These are phyloP conservation scores for Anguilla japonica DNA, from an alignment of 2,113 vertebrate genomes.

Conservation along the genomic window DNA sequence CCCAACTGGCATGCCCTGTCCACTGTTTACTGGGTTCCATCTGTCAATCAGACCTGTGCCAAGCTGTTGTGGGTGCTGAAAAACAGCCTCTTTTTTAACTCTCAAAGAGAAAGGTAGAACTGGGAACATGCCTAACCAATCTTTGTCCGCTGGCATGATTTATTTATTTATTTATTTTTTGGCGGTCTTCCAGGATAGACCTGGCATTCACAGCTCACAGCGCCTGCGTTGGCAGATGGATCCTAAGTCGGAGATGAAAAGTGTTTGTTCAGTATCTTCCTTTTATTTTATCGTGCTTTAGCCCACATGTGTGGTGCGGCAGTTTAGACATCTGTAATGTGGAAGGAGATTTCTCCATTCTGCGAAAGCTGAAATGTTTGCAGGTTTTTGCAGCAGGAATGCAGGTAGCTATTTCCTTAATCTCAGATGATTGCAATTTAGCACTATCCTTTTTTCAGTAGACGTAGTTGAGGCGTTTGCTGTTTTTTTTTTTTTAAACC, in stretches of 20 bases:
- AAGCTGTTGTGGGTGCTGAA: conserved; percentile 23
- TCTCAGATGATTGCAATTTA: not conserved
- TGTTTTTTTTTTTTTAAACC: not conserved
- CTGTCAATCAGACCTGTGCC: conserved; percentile 26
- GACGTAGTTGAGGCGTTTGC: not conserved
- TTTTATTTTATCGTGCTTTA: conserved; percentile 16
- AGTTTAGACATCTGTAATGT: not conserved
- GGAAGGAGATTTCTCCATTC: not conserved
- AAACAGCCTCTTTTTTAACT: conserved; percentile 21
- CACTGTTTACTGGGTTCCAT: conserved; percentile 25
- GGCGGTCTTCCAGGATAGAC: conserved; percentile 10
- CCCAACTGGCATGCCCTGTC: conserved; percentile 15
- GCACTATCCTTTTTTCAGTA: not conserved
- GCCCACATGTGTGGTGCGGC: not conserved
- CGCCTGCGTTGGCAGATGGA: conserved; percentile 16
- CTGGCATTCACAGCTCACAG: not conserved
- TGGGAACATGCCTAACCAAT: conserved; percentile 28
- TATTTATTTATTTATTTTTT: conserved; percentile 13
- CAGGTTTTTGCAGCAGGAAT: not conserved
- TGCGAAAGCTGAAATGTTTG: not conserved
- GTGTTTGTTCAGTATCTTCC: conserved; percentile 10
- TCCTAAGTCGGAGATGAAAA: conserved; percentile 14
- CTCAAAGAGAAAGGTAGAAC: conserved; percentile 27
- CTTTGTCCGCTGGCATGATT: conserved; percentile 20
- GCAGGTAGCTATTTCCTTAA: not conserved